phyloP scores from a whole-genome alignment of 2,888 invertebrate genomes.

The Bellardia bayeri region DNA sequence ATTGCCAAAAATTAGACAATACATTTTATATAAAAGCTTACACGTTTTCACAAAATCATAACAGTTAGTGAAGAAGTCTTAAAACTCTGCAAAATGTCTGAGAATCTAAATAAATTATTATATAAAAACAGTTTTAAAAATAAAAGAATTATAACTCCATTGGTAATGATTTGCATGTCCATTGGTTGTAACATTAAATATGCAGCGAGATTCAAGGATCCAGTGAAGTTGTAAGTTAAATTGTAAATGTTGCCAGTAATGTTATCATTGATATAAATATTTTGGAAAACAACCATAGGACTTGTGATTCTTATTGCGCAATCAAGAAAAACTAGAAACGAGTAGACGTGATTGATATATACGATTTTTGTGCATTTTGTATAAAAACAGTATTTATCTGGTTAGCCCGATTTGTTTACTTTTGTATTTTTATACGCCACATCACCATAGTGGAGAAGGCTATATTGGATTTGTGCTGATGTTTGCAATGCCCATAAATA shows the following conservation, averaged over 20 bases:
- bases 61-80: not conserved
- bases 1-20: not conserved
- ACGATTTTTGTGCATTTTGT: no score
- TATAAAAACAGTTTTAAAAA: constrained; percentile 16
- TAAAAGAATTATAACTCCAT: constrained; percentile 37
- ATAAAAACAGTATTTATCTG: no score
- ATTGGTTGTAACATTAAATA: constrained; percentile 48
- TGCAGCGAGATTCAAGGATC: constrained; percentile 35
- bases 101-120: constrained; percentile 54
- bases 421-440: no score
- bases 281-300: no score
- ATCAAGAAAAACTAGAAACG: no score
- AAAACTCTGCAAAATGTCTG: constrained; percentile 40
- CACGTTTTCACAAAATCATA: not conserved
- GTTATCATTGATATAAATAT: no score
- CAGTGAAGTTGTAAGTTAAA: constrained; percentile 49
- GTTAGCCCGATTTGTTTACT: no score
- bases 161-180: constrained; percentile 31
- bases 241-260: not conserved
- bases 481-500: no score
- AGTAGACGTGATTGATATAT: no score
- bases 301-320: no score
- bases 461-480: no score
- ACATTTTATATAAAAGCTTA: constrained; percentile 11
- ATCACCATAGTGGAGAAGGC: no score